Base-by-base conservation (phyloP, 2,888 invertebrate species). In the Acronicta aceris region DNA sequence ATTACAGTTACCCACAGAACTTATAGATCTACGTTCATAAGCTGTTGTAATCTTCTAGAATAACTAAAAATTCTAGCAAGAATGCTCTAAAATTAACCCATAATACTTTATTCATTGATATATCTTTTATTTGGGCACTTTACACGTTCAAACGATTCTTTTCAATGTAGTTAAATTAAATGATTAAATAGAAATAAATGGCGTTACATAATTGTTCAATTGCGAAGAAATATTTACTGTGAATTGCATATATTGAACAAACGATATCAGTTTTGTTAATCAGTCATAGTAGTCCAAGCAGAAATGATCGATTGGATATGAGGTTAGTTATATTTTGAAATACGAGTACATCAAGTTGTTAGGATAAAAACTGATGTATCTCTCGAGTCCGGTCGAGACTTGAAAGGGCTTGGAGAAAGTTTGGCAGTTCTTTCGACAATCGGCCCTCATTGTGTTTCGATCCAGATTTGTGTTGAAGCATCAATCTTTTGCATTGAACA, bases 401-500 rank as follows among this genome's bases (percentile, higher is more conserved):
- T 69, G 72, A 79, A 88, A 93, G 93, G 94, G 92, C 91, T 89
- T 70, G 87, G 93, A 86, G 94, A 94, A 94, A 94, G 93, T 90
- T 83, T 63, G 81, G 81, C 79, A 79, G 83, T 85, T 88, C 87
- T 89, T 90, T 90, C 85, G 84, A 86, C 86, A 89, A 89, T 88
- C 81, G 85, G 83, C 79, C 74, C 66, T 81, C 78, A 87, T 91
- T 89, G 88, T 91, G 74, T 79, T 81, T 70, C 75, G 88, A 88
- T 90, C 86, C 87, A 87, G 78, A 90, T 90, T 89, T 84, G 83
- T 86, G 74, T 85, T 74, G 66, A 81, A 81, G 77, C 85, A 89
- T 90, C 88, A 89, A 88, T 89, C 90, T 90, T 85, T 85, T 82
- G 80, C 81, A 78, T 81, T 79, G 76, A 80, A 74, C 64, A 69